Base-by-base conservation (phyloP, 92 coral and sea anemone species). In the Nematostella vectensis region DNA sequence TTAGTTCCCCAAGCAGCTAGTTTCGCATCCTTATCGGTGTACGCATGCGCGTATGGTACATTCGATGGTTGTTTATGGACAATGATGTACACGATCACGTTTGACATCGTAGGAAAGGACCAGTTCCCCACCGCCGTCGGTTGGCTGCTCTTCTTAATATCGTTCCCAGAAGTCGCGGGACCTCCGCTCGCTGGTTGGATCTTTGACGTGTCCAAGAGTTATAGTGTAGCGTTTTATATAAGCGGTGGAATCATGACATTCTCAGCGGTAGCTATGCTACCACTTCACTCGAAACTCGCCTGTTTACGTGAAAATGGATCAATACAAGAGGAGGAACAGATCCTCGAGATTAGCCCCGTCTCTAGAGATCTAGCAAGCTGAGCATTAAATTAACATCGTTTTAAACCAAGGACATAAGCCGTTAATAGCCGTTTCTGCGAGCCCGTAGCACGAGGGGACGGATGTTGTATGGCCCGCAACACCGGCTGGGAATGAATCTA, bases 121-220 rank as follows among this genome's bases (percentile, higher is more conserved):
- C 44, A 28, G 3, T 18, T 61, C 2, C 11, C 77, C 0, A 23
- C 48, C 6, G 77, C 63, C 2, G 31, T 70, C 11, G 77, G 77
- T 3, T 27, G 70, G 15, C 10, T 62, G 48, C 45, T 36, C 17
- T 61, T 47, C 23, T 13, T 61, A 24, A 8, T 63, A 4, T 40
- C 69, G 2, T 27, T 70, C 36, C 69, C 69, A 0, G 31, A 17
- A 30, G 31, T 43, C 15, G 55, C 63, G 1, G 77, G 77, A 0
- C 57, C 77, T 0, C 66, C 77, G 1, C 42, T 70, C 13, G 77
- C 77, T 13, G 77, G 77, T 21, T 69, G 68, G 76, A 69, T 69
- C 18, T 60, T 48, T 26, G 76, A 69, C 61, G 36, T 20, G 20
- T 59, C 53, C 2, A 11, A 59, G 3, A 69, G 76, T 44, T 69